A percentile compares a stretch with the other conserved stretches of the same genome.
Conservation (phyloP, 1,140 invertebrate species). For the Drosophila funebris region DNA sequence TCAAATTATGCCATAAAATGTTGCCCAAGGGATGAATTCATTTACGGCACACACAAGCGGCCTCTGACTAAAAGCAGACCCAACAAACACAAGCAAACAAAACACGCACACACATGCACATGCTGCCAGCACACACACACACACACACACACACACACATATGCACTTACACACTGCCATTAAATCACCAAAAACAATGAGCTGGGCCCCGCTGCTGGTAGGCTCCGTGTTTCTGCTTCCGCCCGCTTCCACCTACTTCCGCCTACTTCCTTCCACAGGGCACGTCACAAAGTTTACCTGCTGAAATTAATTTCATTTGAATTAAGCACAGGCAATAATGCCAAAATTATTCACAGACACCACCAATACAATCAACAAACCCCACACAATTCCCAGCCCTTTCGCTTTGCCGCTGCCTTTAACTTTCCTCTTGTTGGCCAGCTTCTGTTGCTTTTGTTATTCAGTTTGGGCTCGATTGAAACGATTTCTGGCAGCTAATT, state of each 20-base stretch:
- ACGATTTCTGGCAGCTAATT: constrained; percentile 73
- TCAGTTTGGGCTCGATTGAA: no score
- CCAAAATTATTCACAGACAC: constrained; percentile 80
- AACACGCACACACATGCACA: constrained; percentile 20
- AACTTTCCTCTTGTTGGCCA: neutral
- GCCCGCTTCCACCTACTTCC: constrained; percentile 15
- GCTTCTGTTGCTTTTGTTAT: constrained; percentile 19
- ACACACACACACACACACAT: constrained; percentile 1
- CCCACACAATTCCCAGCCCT: neutral
- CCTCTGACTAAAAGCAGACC: no score
- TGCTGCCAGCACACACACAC: constrained; percentile 5
- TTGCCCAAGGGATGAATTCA: constrained; percentile 80
- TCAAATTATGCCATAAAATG: constrained; percentile 81
- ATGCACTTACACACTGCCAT: constrained; percentile 38
- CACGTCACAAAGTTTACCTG: constrained; percentile 71
- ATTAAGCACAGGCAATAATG: constrained; percentile 81
- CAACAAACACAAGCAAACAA: constrained; percentile 4
- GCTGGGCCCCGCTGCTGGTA: constrained; percentile 31
- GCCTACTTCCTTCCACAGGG: constrained; percentile 1
- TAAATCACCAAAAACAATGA: constrained; percentile 81
- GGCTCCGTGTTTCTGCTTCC: constrained; percentile 2
- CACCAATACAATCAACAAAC: constrained; percentile 64
- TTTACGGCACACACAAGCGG: constrained; percentile 51
- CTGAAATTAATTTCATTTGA: constrained; percentile 80
- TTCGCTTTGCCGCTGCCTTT: neutral